Evolutionary conservation across 2,888 invertebrate species (phyloP), one percentile per base, ranked within the genome.

Genomic region (Anoncus sp.): DNA sequence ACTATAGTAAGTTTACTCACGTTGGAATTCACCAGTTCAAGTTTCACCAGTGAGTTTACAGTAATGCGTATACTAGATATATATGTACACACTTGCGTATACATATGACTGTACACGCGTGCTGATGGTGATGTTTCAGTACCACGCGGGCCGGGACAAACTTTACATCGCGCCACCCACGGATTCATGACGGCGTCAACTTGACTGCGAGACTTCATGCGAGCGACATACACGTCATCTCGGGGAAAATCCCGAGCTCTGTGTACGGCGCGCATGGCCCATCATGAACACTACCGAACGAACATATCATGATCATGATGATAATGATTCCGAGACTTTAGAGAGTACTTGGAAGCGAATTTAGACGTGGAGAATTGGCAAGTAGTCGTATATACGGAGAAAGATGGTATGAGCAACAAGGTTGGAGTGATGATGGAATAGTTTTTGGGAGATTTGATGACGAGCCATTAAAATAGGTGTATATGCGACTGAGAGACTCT

Each of bases 171-270:
- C 49, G 18, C 38, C 31, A 10, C 12, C 18, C 57, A 31, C n/a
- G 62, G 55, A 45, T 60, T 51, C 49, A 18, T 31, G 49, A 55
- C 43, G 53, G 45, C 65, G 47, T 71, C 76, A 76, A 76, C 45
- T 53, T 66, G 51, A 66, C 66, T 43, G 59, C n/a, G n/a, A 59
- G 65, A 65, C 43, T 70, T 66, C 59, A n/a, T 24, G 10, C 22
- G 65, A 51, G 51, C 43, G 51, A 35, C 71, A 47, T 38, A 40
- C 18, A 60, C 45, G 40, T 51, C 51, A 40, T 35, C 49, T 57
- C 60, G 31, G 73, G 73, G 57, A 20, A 72, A 38, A 51, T 45
- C 67, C 67, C 73, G 9, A 62, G 43, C 38, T n/a, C 22, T 57
- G 18, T 45, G n/a, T 27, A 6, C 47, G 18, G 38, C 38, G 24